Evolutionary conservation across 1,140 invertebrate species (phyloP).

Genomic region (Panagrolaimus sp.): DNA sequence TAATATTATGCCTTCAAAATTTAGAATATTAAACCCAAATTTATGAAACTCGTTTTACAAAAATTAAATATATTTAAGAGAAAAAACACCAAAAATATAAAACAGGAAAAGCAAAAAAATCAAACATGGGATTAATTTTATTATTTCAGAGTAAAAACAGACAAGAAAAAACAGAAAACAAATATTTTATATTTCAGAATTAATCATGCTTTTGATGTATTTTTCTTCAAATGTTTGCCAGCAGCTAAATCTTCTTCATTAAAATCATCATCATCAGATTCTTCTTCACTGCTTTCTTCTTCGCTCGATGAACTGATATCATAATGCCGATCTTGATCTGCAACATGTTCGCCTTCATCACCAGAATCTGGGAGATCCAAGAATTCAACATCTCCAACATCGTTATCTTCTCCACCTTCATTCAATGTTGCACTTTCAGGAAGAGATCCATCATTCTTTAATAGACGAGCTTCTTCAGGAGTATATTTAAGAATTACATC

Average conservation of each 20-base stretch:
- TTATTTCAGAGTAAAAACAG: too few species aligned
- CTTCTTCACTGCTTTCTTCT: background rate
- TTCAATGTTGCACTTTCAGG: constrained; percentile 71
- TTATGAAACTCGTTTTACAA: too few species aligned
- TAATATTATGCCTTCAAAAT: background rate
- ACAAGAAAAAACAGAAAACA: background rate
- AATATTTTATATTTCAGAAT: background rate
- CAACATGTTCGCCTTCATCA: constrained; percentile 20
- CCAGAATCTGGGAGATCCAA: constrained; percentile 17
- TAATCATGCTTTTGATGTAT: background rate
- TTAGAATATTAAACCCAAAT: background rate
- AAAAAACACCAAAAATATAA: too few species aligned
- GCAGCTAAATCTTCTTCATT: constrained; percentile 2
- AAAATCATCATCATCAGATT: background rate
- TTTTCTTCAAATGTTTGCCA: background rate
- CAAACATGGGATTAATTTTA: background rate
- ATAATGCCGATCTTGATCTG: constrained; percentile 2
- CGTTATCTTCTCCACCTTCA: constrained; percentile 53
- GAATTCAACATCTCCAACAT: constrained; percentile 51
- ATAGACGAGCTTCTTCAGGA: constrained; percentile 93
- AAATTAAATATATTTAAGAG: too few species aligned
- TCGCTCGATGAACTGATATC: background rate
- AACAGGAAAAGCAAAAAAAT: too few species aligned
- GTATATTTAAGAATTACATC: constrained; percentile 99
- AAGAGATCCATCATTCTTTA: constrained; percentile 97